A percentile compares a stretch with the other conserved stretches of the same genome.
These are phyloP conservation scores for Bombus polaris DNA, from an alignment of 1,140 invertebrate genomes.

Conservation along the genomic window DNA sequence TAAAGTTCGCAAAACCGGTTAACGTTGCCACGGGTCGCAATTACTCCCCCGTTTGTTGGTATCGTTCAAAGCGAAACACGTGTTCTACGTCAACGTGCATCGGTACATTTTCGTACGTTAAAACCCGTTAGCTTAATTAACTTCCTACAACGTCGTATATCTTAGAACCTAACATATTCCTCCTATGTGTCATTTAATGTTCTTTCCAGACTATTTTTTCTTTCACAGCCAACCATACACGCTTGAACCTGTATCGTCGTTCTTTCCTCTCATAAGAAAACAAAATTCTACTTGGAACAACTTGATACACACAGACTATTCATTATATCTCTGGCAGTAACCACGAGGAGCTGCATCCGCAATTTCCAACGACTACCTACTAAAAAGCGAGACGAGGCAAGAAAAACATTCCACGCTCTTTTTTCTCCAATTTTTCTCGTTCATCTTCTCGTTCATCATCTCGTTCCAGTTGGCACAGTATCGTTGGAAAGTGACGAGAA, in stretches of 20 bases:
- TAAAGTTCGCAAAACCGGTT: conserved; percentile 45
- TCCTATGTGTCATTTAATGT: no score
- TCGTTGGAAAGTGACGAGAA: conserved; percentile 34
- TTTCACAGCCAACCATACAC: no score
- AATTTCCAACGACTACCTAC: conserved; percentile 14
- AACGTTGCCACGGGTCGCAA: not conserved
- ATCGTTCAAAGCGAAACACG: not conserved
- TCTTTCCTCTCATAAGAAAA: not conserved
- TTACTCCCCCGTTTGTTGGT: not conserved
- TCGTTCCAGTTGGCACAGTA: conserved; percentile 45
- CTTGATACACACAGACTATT: not conserved
- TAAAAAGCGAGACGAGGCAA: not conserved
- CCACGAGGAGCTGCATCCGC: not conserved
- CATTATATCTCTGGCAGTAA: not conserved
- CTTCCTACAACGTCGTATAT: no score
- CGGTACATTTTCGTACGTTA: no score
- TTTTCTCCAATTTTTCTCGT: not conserved
- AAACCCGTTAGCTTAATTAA: no score
- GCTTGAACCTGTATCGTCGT: no score
- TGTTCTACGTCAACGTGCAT: not conserved
- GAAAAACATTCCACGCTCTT: not conserved
- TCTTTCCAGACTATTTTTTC: no score
- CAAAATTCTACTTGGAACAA: not conserved
- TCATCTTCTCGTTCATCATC: conserved; percentile 5
- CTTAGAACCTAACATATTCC: no score